phyloP scores from a whole-genome alignment of 2,888 invertebrate species.

The Cheilosia grossa region DNA sequence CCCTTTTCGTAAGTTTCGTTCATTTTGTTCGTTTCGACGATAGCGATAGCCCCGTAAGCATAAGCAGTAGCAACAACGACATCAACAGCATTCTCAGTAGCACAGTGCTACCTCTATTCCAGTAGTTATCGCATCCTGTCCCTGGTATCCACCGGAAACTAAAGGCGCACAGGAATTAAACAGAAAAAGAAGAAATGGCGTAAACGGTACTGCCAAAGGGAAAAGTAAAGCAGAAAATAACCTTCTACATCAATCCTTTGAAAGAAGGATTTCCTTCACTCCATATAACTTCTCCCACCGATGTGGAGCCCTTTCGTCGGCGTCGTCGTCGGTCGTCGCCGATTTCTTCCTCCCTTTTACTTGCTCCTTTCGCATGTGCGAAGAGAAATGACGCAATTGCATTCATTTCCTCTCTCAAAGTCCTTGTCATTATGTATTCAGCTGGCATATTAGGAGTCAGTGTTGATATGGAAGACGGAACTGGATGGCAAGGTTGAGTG shows the following conservation, averaged over 20 bases:
- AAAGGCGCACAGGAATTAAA: slow-evolving; percentile 72
- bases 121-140: slow-evolving; percentile 71
- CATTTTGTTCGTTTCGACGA: slow-evolving; percentile 43
- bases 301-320: slow-evolving; percentile 5
- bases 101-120: slow-evolving; percentile 57
- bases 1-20: slow-evolving; percentile 32
- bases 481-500: slow-evolving; percentile 38
- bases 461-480: slow-evolving; percentile 70
- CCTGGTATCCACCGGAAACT: slow-evolving; percentile 68
- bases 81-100: slow-evolving; percentile 58
- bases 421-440: slow-evolving; percentile 72
- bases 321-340: slow-evolving; percentile 17
- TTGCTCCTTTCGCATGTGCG: slow-evolving; percentile 15
- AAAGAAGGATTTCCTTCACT: slow-evolving; percentile 55
- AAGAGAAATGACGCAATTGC: slow-evolving; percentile 69
- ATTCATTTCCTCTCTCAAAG: slow-evolving; percentile 69
- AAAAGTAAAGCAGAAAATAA: slow-evolving; percentile 42
- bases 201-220: slow-evolving; percentile 35
- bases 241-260: slow-evolving; percentile 49
- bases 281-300: not conserved
- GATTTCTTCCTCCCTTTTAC: slow-evolving; percentile 9
- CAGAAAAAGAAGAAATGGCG: slow-evolving; percentile 38
- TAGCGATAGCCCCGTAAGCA: slow-evolving; percentile 57
- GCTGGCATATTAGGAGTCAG: slow-evolving; percentile 71
- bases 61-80: slow-evolving; percentile 58